Base-by-base conservation (phyloP, 1,140 invertebrate genomes). In the Lepidurus apus region DNA sequence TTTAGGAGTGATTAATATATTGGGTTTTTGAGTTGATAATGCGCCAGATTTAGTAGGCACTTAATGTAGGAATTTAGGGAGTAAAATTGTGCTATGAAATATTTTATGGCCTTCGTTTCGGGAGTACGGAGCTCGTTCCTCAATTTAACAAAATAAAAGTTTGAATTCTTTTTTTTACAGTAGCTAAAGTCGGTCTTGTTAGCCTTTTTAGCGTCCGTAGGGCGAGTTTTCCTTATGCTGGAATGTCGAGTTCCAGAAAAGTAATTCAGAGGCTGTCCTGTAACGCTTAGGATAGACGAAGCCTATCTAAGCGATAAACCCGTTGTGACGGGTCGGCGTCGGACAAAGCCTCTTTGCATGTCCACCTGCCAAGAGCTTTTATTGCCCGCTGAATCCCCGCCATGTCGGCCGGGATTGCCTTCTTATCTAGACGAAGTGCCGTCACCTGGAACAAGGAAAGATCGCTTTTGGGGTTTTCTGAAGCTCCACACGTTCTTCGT, bases 351-450 rank as follows among this genome's bases (percentile, higher is more conserved):
- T 65, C 53, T 65, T 65, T 65, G 53, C 53, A 65, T 65, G 53
- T 65, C 53, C 53, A 65, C 53, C 53, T 65, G 53, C 53, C 53
- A 65, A 65, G 53, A 65, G 53, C 53, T 65, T 65, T 65, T 65
- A 65, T 65, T 65, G 53, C 53, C n/a, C 53, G 53, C 53, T 65
- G 53, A 65, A 65, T 65, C 53, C 34, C 53, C 53, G 53, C 53
- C 53, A 65, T 65, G 53, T 65, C 53, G 53, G 17, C 53, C 53
- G 53, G 53, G 53, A 65, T 65, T 65, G 53, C 53, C 53, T 9
- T 65, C 53, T 65, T 65, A 65, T 65, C 53, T 65, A 65, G 53
- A 65, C 53, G 53, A 65, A 65, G 53, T 65, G 53, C 53, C 53
- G 53, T 65, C 53, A 65, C 53, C 53, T 65, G 53, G 53, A 65